Evolutionary conservation across 2,797 vertebrate species (phyloP).

Genomic region (Lacerta viridis): DNA sequence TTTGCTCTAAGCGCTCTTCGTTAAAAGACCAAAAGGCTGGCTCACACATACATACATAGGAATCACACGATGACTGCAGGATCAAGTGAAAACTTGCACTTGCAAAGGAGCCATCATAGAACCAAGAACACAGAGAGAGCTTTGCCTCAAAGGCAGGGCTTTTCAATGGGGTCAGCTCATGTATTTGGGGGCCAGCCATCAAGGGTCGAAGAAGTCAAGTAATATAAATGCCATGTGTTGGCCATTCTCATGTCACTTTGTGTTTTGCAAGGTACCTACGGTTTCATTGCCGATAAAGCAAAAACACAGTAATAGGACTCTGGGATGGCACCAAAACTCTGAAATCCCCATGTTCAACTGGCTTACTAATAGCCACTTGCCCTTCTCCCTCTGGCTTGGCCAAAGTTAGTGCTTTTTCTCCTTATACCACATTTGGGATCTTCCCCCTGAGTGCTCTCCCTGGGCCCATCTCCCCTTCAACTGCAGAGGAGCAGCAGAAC

Average conservation of each 20-base stretch:
- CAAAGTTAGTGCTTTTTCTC: background rate
- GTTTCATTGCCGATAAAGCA: background rate
- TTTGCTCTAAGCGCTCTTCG: background rate
- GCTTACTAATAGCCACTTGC: background rate
- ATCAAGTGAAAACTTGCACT: background rate
- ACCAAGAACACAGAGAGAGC: background rate
- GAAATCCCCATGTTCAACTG: background rate
- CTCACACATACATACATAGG: no score
- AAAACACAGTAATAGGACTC: background rate
- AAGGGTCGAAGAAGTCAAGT: background rate
- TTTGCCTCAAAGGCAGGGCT: background rate
- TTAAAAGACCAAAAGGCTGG: no score
- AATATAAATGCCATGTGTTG: background rate
- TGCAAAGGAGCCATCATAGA: background rate
- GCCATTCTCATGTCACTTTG: no score
- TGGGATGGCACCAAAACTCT: no score
- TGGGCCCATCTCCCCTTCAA: no score
- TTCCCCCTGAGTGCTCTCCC: no score
- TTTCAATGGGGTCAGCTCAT: background rate
- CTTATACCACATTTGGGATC: no score
- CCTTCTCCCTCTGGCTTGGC: background rate
- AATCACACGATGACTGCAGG: background rate
- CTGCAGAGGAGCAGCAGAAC: background rate
- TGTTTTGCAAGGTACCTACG: background rate
- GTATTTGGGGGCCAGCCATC: background rate